Evolutionary conservation across 37 sponge, comb jelly and placozoan species (phyloP).

Genomic region (Aplysina aerophoba): DNA sequence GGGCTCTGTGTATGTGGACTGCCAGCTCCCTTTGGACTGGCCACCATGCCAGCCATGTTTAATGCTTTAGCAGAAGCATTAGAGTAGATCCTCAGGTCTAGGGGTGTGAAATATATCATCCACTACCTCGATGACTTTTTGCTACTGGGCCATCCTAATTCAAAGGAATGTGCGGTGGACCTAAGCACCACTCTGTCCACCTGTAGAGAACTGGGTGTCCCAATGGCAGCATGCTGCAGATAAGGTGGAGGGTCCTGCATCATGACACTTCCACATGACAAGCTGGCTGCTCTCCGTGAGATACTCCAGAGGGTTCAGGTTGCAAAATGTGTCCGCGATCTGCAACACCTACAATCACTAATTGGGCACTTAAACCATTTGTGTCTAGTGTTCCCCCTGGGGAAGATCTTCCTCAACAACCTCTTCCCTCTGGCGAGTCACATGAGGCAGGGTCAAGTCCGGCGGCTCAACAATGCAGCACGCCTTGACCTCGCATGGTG

Average conservation of each 20-base stretch:
- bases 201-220: constrained; percentile 8
- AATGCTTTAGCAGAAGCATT: constrained; percentile 23
- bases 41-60: constrained; percentile 11
- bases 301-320: too few relatives aligned
- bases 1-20: constrained; percentile 10
- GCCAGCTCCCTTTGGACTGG: constrained; percentile 37
- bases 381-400: constrained; percentile 12
- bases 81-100: constrained; percentile 5
- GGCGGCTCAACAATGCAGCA: constrained; percentile 1
- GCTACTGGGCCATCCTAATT: constrained; percentile 11
- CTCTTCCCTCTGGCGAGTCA: constrained; percentile 13
- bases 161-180: not conserved
- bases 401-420: constrained; percentile 29
- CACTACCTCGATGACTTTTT: constrained; percentile 34
- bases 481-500: constrained; percentile 3
- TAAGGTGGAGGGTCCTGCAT: constrained; percentile 11
- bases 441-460: not conserved
- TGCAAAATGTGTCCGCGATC: constrained; percentile 6
- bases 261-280: too few relatives aligned
- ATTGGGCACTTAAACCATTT: constrained; percentile 24
- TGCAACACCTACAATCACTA: constrained; percentile 7
- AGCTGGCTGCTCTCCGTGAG: too few relatives aligned
- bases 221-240: constrained; percentile 25
- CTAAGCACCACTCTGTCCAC: not conserved
- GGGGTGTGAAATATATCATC: not conserved